Percentiles rank a stretch among this genome's conserved stretches.
phyloP scores from a whole-genome alignment of 2,888 invertebrate genomes.

The Vesta saturnalis region DNA sequence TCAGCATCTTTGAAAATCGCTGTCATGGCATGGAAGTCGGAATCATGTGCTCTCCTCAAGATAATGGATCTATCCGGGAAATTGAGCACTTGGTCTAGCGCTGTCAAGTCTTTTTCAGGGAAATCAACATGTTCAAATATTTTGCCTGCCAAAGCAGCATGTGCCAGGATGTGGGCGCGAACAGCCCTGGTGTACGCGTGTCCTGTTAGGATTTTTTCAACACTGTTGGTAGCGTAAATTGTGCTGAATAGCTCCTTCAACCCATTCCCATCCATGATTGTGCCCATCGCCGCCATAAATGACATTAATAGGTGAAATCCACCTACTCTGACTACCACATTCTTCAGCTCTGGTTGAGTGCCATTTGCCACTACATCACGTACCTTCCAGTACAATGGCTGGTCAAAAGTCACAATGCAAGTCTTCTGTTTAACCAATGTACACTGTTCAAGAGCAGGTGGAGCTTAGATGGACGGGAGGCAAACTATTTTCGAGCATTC shows the following conservation, averaged over 20 bases:
- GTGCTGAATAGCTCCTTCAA: conserved; percentile 41
- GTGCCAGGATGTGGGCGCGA: not conserved
- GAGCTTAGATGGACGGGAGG: not conserved
- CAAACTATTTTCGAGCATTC: not conserved
- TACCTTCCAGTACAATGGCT: conserved; percentile 19
- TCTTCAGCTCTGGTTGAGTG: conserved; percentile 9
- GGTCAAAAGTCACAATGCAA: conserved; percentile 14
- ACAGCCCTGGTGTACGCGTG: not conserved
- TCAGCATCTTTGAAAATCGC: conserved; percentile 55
- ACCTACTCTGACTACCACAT: conserved; percentile 15
- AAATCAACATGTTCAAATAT: no score
- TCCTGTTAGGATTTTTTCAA: conserved; percentile 10
- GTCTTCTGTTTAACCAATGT: not conserved
- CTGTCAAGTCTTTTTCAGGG: no score
- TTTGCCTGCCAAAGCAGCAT: no score
- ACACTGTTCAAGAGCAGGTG: not conserved
- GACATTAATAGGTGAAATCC: conserved; percentile 43
- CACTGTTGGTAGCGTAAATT: conserved; percentile 15
- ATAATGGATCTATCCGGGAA: not conserved
- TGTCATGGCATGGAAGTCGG: no score
- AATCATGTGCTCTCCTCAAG: no score
- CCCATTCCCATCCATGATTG: conserved; percentile 43
- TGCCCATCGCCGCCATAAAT: conserved; percentile 40
- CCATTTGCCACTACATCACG: conserved; percentile 12
- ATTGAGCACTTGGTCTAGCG: conserved; percentile 18